Evolutionary conservation across 2,888 invertebrate species (phyloP), one percentile per base, ranked within the genome.

Genomic region (Podotricha telesiphe): DNA sequence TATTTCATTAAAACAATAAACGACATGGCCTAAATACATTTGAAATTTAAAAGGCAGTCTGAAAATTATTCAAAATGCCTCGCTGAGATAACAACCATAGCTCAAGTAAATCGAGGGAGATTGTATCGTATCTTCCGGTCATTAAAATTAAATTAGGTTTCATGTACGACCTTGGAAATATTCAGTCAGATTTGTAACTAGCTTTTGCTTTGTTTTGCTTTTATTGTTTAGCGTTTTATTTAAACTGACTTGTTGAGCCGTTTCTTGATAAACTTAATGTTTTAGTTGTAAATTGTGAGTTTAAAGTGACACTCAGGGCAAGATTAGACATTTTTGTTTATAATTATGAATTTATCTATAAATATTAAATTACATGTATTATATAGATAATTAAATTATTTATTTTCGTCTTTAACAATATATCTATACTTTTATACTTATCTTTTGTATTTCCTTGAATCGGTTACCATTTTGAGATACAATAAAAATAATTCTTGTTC

Each of bases 71-170:
- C 48, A 65, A 56, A 66, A 66, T 20, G 34, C 20, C 48, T 58
- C 48, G 22, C 37, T 22, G 22, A 50, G 65, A 66, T 66, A 66
- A 58, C 56, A 62, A 40, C 47, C 34, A 37, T 37, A 58, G 56
- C 48, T 56, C 58, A 56, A 56, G 37, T 47, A 48, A 58, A 58
- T 48, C 56, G 47, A 37, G 56, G 37, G 65, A 51, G 59, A 59
- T 66, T 28, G 42, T 66, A 66, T 66, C 66, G 50, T 17, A 28
- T 50, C 22, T 66, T 59, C 59, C 66, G 58, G 59, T 58, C 66
- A 59, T 66, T 59, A 66, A 59, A 59, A 66, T 59, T 50, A 59
- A 59, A 66, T 66, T 66, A 66, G 59, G 34, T 50, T 59, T 10
- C 50, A 59, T 66, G 37, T 55, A 34, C 55, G 55, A 17, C 37